Evolutionary conservation across 2,888 invertebrate genomes (phyloP).

Genomic region (Leptura quadrifasciata): DNA sequence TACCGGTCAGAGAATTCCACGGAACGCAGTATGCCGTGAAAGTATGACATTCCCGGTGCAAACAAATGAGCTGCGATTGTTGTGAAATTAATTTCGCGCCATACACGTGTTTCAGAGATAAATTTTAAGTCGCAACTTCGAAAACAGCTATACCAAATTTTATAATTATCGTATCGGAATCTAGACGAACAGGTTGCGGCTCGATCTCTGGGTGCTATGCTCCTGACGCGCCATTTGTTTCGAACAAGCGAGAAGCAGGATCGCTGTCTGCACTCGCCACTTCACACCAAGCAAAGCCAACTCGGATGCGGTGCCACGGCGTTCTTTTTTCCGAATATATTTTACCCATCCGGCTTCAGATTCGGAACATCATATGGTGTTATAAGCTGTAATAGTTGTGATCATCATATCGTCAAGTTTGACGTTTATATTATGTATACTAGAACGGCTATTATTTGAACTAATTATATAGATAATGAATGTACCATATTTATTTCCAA

Average conservation of each 20-base stretch:
- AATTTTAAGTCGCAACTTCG: conserved; percentile 65
- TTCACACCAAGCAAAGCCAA: conserved; percentile 39
- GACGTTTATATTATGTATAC: too few species aligned
- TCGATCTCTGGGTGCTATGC: conserved; percentile 65
- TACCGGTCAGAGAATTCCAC: conserved; percentile 48
- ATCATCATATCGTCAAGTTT: too few species aligned
- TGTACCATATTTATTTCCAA: too few species aligned
- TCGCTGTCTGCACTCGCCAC: conserved; percentile 62
- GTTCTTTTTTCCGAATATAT: conserved; percentile 4
- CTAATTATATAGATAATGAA: too few species aligned
- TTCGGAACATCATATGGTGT: conserved; percentile 1
- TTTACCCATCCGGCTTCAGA: not conserved
- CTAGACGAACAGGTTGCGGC: conserved; percentile 71
- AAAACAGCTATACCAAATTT: conserved; percentile 71
- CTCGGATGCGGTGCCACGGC: conserved; percentile 4
- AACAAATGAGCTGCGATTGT: conserved; percentile 67
- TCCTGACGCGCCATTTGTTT: conserved; percentile 70
- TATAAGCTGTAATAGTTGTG: not conserved
- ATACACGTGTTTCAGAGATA: conserved; percentile 63
- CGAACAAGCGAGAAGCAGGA: conserved; percentile 61
- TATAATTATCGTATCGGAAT: conserved; percentile 72
- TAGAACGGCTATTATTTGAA: too few species aligned
- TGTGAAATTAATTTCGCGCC: conserved; percentile 64
- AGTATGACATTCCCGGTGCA: conserved; percentile 56
- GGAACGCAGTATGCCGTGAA: conserved; percentile 49